Evolutionary conservation across 2,113 vertebrate genomes (phyloP).

Genomic region (Trichomycterus rosablanca): DNA sequence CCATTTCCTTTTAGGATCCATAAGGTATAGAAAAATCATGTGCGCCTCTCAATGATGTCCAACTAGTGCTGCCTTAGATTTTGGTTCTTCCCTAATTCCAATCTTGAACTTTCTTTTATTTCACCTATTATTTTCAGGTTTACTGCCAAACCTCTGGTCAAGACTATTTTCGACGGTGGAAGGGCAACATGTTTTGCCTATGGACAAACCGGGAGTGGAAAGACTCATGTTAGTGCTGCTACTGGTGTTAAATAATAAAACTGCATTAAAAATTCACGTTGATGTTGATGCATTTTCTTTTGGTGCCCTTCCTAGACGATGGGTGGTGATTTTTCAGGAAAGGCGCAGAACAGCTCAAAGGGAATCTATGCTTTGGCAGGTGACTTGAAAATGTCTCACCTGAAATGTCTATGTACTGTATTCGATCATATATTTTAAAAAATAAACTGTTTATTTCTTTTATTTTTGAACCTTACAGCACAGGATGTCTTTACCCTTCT

Average conservation of each 20-base stretch:
- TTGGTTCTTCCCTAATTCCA: no score
- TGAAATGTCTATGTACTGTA: no score
- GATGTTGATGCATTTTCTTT: no score
- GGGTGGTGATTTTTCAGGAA: constrained; percentile 89
- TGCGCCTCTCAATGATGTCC: no score
- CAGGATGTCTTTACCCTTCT: constrained; percentile 86
- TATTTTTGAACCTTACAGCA: constrained; percentile 62
- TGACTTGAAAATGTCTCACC: no score
- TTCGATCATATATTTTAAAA: no score
- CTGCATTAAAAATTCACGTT: no score
- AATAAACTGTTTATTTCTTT: background rate
- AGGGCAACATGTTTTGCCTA: constrained; percentile 96
- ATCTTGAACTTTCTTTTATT: background rate
- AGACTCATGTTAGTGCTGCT: constrained; percentile 96
- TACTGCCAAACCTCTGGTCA: constrained; percentile 87
- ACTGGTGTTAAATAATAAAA: no score
- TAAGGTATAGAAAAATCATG: no score
- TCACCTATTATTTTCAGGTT: constrained; percentile 65
- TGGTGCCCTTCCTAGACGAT: constrained; percentile 75
- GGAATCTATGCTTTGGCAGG: constrained; percentile 93
- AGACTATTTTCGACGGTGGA: constrained; percentile 86
- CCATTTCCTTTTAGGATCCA: no score
- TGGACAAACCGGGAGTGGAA: constrained; percentile 95
- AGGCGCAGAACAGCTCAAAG: constrained; percentile 78
- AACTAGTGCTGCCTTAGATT: no score